Conservation (phyloP, 2,113 vertebrate genomes). For the Nyctibius bracteatus region DNA sequence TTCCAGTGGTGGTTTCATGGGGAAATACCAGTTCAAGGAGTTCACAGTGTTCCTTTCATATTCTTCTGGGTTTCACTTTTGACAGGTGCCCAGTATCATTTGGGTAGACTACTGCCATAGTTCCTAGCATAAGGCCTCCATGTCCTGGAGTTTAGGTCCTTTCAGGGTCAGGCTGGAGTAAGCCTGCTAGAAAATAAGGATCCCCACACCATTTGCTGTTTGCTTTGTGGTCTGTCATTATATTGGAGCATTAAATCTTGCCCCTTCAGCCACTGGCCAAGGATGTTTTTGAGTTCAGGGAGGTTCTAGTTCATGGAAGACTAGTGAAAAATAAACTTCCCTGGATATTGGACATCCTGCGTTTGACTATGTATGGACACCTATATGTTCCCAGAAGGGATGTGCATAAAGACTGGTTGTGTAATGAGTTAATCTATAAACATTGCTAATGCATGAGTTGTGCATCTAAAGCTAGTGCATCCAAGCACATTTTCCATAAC, state of each 20-base stretch:
- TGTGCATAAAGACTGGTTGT: neutral
- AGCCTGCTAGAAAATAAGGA: neutral
- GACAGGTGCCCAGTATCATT: neutral
- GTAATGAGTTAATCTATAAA: neutral
- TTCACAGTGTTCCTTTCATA: neutral
- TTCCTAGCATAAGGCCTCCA: neutral
- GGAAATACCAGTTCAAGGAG: neutral
- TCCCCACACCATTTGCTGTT: neutral
- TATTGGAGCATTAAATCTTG: neutral
- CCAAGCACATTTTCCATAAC: neutral
- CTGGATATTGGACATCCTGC: accelerated
- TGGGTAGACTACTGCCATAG: neutral
- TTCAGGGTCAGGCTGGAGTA: neutral
- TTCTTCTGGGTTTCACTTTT: neutral
- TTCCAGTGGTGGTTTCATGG: neutral
- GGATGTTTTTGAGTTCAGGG: neutral
- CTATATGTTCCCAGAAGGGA: neutral
- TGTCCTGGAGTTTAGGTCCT: neutral
- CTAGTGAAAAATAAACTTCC: neutral
- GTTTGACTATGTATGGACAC: neutral
- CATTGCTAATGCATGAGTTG: neutral
- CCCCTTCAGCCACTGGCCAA: neutral
- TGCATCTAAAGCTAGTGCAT: neutral
- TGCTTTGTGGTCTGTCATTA: neutral
- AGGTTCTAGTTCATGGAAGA: neutral